Percentiles rank a stretch among this genome's conserved stretches.
These are phyloP conservation scores for Dryoscopus gambensis DNA, from an alignment of 2,113 vertebrate species.

Conservation along the genomic window DNA sequence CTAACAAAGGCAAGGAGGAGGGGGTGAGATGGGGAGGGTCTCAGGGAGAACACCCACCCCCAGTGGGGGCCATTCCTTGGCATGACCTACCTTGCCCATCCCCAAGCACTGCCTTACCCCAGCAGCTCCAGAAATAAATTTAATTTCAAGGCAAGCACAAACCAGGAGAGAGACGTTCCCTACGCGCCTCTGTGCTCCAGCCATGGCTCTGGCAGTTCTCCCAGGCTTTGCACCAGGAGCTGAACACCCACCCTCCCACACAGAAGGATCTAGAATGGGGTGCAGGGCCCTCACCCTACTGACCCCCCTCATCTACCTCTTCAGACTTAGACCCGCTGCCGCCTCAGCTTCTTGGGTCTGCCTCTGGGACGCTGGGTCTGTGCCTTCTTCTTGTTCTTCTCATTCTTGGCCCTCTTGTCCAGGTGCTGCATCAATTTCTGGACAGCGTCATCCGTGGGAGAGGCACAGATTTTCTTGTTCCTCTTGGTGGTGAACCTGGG, in stretches of 20 bases:
- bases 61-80: rapidly evolving
- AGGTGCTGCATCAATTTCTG: neutral
- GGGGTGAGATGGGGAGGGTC: neutral
- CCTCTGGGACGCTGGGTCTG: rapidly evolving
- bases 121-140: neutral
- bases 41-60: rapidly evolving
- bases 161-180: neutral
- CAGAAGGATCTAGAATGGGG: neutral
- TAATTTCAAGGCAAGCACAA: neutral
- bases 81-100: rapidly evolving
- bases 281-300: neutral
- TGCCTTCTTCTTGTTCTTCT: neutral
- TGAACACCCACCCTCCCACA: rapidly evolving
- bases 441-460: rapidly evolving
- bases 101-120: neutral
- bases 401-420: neutral
- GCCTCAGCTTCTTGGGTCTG: neutral
- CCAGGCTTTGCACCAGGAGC: neutral
- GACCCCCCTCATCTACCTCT: neutral
- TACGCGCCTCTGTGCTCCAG: rapidly evolving
- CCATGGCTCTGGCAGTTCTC: neutral
- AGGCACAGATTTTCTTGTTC: neutral
- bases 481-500: constrained; percentile 1
- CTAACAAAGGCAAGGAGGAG: neutral
- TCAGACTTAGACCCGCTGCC: neutral